Evolutionary conservation across 1,140 invertebrate genomes (phyloP).

Genomic region (Trichomalopsis sarcophagae): DNA sequence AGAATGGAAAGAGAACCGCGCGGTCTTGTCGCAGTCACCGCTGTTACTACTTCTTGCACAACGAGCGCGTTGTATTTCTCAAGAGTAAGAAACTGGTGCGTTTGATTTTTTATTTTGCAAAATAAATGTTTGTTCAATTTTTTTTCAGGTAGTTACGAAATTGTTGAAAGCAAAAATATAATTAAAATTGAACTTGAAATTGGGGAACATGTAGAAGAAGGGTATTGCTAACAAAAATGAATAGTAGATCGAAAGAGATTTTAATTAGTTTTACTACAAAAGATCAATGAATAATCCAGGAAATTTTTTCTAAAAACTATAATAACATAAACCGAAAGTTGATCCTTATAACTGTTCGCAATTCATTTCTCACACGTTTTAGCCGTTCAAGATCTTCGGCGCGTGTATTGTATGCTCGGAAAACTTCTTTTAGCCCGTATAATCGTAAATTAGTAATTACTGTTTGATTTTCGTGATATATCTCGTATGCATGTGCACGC

Average conservation of each 20-base stretch:
- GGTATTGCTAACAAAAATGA: conserved; percentile 34
- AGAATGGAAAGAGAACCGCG: not conserved
- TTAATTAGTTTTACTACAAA: conserved; percentile 20
- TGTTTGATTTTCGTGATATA: conserved; percentile 30
- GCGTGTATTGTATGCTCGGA: not conserved
- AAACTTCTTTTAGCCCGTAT: not conserved
- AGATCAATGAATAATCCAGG: conserved; percentile 21
- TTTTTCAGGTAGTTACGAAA: no score
- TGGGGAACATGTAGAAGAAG: no score
- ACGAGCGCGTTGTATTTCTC: no score
- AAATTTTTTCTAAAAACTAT: conserved; percentile 40
- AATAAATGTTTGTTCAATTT: no score
- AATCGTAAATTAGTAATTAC: conserved; percentile 22
- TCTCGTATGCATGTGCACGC: not conserved
- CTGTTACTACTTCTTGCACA: no score
- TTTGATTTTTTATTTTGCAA: no score
- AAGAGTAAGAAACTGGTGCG: no score
- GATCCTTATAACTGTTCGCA: not conserved
- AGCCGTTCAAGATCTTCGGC: not conserved
- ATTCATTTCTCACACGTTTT: not conserved
- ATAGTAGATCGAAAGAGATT: conserved; percentile 10
- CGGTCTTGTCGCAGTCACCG: no score
- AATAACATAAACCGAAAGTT: conserved; percentile 27
- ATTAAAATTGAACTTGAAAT: no score
- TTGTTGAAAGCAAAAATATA: no score